A percentile compares a stretch with the other conserved stretches of the same genome.
Conservation (phyloP, 2,797 vertebrate species). For the Fistularia tabacaria region DNA sequence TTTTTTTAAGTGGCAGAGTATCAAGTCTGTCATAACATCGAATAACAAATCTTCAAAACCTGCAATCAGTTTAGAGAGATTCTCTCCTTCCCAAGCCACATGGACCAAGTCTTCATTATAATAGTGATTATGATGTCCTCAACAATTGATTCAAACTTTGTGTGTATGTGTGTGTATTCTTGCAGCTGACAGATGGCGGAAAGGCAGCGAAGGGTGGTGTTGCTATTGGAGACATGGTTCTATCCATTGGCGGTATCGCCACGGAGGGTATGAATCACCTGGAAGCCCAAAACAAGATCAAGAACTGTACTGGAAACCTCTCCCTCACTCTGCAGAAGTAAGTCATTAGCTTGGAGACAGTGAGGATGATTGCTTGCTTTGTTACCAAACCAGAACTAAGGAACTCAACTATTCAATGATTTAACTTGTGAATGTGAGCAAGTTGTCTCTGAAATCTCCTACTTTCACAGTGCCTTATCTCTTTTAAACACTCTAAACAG, state of each 20-base stretch:
- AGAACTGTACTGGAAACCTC: conserved; percentile 86
- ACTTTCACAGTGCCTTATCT: conserved; percentile 11
- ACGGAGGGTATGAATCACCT: conserved; percentile 95
- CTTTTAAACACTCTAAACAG: conserved; percentile 23
- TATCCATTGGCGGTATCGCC: conserved; percentile 90
- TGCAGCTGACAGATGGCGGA: conserved; percentile 86
- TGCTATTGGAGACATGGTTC: conserved; percentile 87
- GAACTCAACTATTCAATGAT: conserved; percentile 17
- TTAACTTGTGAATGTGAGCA: conserved; percentile 24
- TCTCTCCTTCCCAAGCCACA: too few relatives aligned
- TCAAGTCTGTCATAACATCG: too few relatives aligned
- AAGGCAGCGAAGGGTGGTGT: conserved; percentile 87
- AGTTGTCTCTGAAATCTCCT: conserved; percentile 25
- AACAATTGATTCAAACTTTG: conserved; percentile 10
- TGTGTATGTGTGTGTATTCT: conserved; percentile 32
- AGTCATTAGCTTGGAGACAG: conserved; percentile 30
- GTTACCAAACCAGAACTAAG: conserved; percentile 12
- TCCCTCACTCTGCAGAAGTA: conserved; percentile 89
- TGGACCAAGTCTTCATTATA: too few relatives aligned
- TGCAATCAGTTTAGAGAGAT: too few relatives aligned
- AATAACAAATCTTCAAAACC: too few relatives aligned
- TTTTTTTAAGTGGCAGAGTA: too few relatives aligned
- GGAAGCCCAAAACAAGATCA: conserved; percentile 98
- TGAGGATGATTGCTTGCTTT: background rate
- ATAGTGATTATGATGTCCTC: background rate